Percentiles rank a stretch among this genome's conserved stretches.
These are phyloP conservation scores for Cephus spinipes DNA, from an alignment of 2,888 invertebrate species.

Conservation along the genomic window DNA sequence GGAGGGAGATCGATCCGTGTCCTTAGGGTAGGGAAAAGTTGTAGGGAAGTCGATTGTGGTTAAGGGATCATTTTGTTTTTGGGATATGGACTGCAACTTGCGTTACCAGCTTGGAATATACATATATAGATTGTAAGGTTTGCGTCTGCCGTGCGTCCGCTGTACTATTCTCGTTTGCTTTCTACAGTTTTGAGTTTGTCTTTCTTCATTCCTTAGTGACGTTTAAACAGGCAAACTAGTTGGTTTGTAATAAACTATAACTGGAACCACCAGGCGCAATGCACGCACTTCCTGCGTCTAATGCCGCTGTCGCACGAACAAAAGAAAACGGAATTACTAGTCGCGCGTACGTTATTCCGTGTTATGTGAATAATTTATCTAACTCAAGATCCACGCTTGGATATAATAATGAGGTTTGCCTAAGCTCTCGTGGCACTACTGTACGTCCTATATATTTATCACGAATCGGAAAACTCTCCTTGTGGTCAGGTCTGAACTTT, in stretches of 20 bases:
- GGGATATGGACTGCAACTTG: neutral
- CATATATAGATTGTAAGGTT: neutral
- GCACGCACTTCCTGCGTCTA: conserved; percentile 24
- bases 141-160: neutral
- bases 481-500: neutral
- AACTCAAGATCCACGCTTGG: conserved; percentile 13
- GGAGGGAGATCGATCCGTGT: neutral
- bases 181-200: neutral
- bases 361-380: conserved; percentile 22
- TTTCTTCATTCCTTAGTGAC: neutral
- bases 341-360: neutral
- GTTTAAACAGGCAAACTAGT: neutral
- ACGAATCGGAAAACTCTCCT: neutral
- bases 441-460: neutral
- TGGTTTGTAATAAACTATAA: conserved; percentile 18
- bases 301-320: conserved; percentile 22
- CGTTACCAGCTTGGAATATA: neutral
- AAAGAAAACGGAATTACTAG: conserved; percentile 22
- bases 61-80: neutral
- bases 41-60: neutral
- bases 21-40: neutral
- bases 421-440: neutral
- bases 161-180: neutral
- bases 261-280: conserved; percentile 16
- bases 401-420: conserved; percentile 4